Conservation (phyloP, 2,113 vertebrate genomes). For the Strix uralensis region DNA sequence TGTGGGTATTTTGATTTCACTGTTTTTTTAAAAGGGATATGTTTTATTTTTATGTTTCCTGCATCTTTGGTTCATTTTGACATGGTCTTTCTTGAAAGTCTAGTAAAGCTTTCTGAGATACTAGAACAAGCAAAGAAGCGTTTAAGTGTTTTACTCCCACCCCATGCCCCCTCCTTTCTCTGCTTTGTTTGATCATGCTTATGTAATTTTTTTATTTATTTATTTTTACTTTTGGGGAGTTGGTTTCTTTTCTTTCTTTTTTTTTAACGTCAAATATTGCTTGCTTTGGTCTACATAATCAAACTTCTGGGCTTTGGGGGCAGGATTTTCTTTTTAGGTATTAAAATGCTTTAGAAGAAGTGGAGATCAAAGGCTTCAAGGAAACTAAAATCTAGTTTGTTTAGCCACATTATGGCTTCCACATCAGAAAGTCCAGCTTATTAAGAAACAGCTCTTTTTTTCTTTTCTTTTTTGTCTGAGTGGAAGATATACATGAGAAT, state of each 20-base stretch:
- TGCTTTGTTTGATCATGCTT: background rate
- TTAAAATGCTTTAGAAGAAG: background rate
- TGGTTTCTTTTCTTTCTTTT: background rate
- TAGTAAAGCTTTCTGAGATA: background rate
- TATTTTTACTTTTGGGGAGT: background rate
- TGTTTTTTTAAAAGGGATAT: background rate
- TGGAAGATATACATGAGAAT: background rate
- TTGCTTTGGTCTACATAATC: background rate
- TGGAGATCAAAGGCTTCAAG: background rate
- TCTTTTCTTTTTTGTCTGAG: background rate
- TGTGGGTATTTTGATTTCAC: background rate
- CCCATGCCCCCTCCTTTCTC: background rate
- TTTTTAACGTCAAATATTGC: background rate
- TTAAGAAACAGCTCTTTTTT: background rate
- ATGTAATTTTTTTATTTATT: background rate
- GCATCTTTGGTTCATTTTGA: background rate
- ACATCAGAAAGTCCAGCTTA: background rate
- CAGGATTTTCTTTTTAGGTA: background rate
- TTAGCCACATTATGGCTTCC: background rate
- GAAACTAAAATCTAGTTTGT: background rate
- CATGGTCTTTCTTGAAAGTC: background rate
- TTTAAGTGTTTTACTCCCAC: background rate
- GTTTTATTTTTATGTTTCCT: background rate
- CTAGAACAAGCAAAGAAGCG: rapidly evolving
- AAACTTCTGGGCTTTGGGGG: background rate